Base-by-base conservation (phyloP, 64 coral and sea anemone genomes). In the Anthopleura sola region DNA sequence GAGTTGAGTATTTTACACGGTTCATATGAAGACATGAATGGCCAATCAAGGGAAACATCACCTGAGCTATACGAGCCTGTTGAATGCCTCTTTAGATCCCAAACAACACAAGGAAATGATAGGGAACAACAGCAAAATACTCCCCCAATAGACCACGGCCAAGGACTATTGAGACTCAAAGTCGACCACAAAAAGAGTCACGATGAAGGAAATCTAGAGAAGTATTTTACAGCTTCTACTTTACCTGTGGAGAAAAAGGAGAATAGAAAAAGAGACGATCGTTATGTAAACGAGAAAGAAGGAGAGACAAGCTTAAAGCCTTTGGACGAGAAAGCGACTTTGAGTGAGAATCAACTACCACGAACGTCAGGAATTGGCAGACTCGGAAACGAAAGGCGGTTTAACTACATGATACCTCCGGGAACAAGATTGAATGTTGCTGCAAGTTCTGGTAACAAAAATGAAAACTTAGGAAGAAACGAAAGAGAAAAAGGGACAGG, bases 341-440 rank as follows among this genome's bases (percentile, higher is more conserved):
- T 37, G 31, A 36, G 56, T 18, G 66, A 44, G 54, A 89, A 55
- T 3, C 21, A 71, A 31, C 66, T 14, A 32, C 14, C 10, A 31
- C 28, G 14, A 0, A 71, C 55, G n/a, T 19, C 36, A 8, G 33
- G 68, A 60, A 8, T 76, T 60, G 32, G 82, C 11, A 85, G 82
- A n/a, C n/a, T n/a, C n/a, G n/a, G n/a, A 10, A 85, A 48, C 58
- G 83, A 86, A 8, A 51, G 78, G 50, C 48, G 83, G 15, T 91
- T 91, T 37, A 75, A 91, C 46, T 91, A 91, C 78, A 91, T 91
- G 89, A 24, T 68, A 2, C 89, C 89, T 24, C 89, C 89, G 3
- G 89, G 89, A 36, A 82, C 82, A 83, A 83, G 66, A 81, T 17
- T 50, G 36, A 29, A 33, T 64, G 39, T 6, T 24, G 29, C 11